phyloP scores from a whole-genome alignment of 2,888 invertebrate species.

The Clunio marinus region DNA sequence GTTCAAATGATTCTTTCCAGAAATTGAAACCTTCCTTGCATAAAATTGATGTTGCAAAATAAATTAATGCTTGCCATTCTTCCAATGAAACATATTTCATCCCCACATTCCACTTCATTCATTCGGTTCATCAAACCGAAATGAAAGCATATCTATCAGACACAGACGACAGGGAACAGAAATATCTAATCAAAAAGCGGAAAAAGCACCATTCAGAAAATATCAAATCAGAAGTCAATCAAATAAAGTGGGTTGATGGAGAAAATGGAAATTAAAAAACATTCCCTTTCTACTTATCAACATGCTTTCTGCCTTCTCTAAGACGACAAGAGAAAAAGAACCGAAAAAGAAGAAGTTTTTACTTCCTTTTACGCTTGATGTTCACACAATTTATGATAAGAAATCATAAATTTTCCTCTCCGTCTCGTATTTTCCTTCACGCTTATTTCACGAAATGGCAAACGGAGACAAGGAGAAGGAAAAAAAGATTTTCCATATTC shows the following conservation, averaged over 20 bases:
- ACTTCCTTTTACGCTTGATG: constrained; percentile 1
- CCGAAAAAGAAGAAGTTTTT: background rate
- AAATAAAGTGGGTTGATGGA: constrained; percentile 14
- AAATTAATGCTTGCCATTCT: too few species aligned
- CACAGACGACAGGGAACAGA: background rate
- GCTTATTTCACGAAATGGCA: too few species aligned
- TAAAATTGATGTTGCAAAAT: too few species aligned
- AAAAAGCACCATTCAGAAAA: constrained; percentile 33
- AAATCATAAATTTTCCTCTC: constrained; percentile 24
- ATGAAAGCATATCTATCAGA: background rate
- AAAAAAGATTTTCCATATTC: too few species aligned
- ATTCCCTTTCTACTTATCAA: background rate
- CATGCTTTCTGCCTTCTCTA: background rate
- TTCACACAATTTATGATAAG: constrained; percentile 23
- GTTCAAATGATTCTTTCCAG: too few species aligned
- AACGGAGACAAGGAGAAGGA: too few species aligned
- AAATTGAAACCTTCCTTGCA: too few species aligned
- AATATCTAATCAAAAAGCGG: constrained; percentile 29
- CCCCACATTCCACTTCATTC: too few species aligned
- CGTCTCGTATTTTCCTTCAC: too few species aligned
- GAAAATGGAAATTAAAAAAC: constrained; percentile 34
- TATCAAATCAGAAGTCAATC: constrained; percentile 37
- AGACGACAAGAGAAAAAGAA: background rate
- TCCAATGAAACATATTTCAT: too few species aligned
- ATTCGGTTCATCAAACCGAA: background rate